These are phyloP conservation scores for Cervus canadensis DNA, from an alignment of 2,113 vertebrate species.

Conservation along the genomic window DNA sequence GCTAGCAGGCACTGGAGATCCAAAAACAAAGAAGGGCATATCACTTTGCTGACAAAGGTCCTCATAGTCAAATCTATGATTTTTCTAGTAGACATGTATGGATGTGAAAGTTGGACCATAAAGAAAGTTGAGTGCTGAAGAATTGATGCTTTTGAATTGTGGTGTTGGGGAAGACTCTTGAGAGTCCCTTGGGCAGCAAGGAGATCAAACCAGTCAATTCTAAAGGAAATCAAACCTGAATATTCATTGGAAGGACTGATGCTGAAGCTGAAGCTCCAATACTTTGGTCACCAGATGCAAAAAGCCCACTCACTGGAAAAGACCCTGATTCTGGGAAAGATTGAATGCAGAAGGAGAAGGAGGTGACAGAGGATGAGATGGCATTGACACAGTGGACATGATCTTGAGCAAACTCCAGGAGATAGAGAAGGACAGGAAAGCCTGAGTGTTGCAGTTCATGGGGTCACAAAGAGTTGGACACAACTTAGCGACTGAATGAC, in stretches of 20 bases:
- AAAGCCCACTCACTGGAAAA: neutral
- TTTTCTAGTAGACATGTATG: neutral
- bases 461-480: accelerated
- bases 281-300: neutral
- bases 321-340: neutral
- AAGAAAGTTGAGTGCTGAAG: neutral
- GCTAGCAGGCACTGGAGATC: neutral
- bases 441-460: neutral
- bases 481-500: neutral
- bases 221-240: neutral
- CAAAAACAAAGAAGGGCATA: neutral
- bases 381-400: neutral
- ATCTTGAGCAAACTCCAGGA: neutral
- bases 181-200: neutral
- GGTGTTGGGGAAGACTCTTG: neutral
- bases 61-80: neutral
- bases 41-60: neutral
- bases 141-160: neutral
- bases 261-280: neutral
- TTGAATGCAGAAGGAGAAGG: neutral
- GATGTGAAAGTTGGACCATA: neutral
- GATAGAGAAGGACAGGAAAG: neutral
- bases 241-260: neutral
- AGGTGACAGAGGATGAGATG: neutral
- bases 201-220: neutral